Base-by-base conservation (phyloP, 92 coral and sea anemone genomes). In the Anthopleura xanthogrammica region DNA sequence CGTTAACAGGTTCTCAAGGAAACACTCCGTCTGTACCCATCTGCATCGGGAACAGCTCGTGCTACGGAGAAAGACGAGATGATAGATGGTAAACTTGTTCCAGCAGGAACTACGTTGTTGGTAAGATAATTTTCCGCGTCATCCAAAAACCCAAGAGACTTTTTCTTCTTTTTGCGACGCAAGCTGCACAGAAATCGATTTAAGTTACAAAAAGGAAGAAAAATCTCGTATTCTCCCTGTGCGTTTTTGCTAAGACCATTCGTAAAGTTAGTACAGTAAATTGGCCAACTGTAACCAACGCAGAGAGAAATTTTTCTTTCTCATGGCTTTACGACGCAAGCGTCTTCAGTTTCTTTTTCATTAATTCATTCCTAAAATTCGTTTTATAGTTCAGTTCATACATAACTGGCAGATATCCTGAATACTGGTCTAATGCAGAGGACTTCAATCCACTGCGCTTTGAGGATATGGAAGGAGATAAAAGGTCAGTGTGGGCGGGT, bases 401-500 rank as follows among this genome's bases (percentile, higher is more conserved):
- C 77, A 88, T 87, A 39, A 75, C 75, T 80, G 92, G 95, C 12
- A 91, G 93, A 11, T 88, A 86, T 52, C 93, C 98, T 40, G 91
- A 90, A 71, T 90, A 83, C 86, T 95, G 98, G 97, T 77, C 85
- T 75, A 91, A 91, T 52, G 93, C 97, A 3, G 92, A 88, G 24
- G 95, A 91, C 55, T 95, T 91, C 73, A 87, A 89, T 55, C 98
- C 98, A 19, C 82, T 91, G 80, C 89, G 95, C 57, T 95, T 92
- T 77, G 97, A 94, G 41, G 86, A 92, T 79, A 86, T 84, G 54
- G 97, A 93, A 64, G 41, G 75, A 17, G 43, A 84, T 7, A 88
- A 79, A 65, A 86, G 97, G 97, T 90, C 12, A 39, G 43, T 50
- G 70, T 5, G 36, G 7, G 7, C 12, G 9, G 70, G 70, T 5